Evolutionary conservation across 2,888 invertebrate genomes (phyloP).

Genomic region (Leucozona laternaria): DNA sequence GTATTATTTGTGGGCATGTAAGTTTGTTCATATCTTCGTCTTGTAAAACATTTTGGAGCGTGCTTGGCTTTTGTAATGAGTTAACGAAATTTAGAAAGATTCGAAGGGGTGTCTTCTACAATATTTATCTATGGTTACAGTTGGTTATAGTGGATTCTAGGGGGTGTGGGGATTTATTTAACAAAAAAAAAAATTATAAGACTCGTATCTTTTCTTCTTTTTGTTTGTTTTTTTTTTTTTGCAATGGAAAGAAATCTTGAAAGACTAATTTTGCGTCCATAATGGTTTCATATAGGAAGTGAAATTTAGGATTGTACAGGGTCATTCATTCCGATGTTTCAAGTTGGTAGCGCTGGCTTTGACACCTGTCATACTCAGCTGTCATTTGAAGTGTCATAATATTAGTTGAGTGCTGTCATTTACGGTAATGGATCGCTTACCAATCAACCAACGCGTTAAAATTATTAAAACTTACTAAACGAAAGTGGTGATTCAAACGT

Average conservation of each 20-base stretch:
- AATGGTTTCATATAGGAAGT: not conserved
- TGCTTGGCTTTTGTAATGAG: conserved; percentile 70
- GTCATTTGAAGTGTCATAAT: too few relatives aligned
- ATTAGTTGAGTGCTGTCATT: too few relatives aligned
- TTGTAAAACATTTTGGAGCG: conserved; percentile 65
- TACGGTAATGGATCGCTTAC: too few relatives aligned
- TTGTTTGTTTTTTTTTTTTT: not conserved
- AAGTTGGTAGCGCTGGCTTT: too few relatives aligned
- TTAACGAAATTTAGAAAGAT: conserved; percentile 39
- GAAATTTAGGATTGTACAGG: not conserved
- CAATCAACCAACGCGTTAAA: too few relatives aligned
- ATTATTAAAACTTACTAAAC: too few relatives aligned
- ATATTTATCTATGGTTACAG: not conserved
- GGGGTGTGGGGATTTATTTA: conserved; percentile 38
- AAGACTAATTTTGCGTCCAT: conserved; percentile 60
- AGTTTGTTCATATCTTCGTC: conserved; percentile 66
- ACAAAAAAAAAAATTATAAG: conserved; percentile 3
- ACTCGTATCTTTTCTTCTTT: not conserved
- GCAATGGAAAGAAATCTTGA: not conserved
- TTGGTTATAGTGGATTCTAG: not conserved
- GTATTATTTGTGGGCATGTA: conserved; percentile 49
- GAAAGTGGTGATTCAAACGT: too few relatives aligned
- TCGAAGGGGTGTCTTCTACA: not conserved
- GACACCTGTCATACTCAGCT: too few relatives aligned
- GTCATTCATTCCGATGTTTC: too few relatives aligned